A percentile compares a stretch with the other conserved stretches of the same genome.
phyloP scores from a whole-genome alignment of 2,888 invertebrate species.

The Ophioninae sp. region DNA sequence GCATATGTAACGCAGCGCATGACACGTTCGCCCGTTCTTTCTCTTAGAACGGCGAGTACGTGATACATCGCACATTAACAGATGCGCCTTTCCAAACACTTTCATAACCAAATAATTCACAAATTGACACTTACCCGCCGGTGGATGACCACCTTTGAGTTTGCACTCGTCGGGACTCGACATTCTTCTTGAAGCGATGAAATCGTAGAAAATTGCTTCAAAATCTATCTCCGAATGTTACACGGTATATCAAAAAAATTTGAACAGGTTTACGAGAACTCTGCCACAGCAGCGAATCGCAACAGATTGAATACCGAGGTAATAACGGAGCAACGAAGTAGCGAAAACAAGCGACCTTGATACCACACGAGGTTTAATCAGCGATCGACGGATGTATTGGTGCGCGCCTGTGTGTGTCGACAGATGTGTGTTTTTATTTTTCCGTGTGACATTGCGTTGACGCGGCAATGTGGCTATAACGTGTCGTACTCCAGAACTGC shows the following conservation, averaged over 20 bases:
- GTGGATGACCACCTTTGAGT: slow-evolving; percentile 93
- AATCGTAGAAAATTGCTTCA: background rate
- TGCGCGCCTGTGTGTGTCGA: background rate
- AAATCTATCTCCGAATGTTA: background rate
- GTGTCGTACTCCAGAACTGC: background rate
- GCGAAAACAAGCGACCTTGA: slow-evolving; percentile 13
- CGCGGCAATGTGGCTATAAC: background rate
- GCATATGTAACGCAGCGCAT: background rate
- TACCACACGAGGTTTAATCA: slow-evolving; percentile 2
- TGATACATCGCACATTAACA: slow-evolving; percentile 20
- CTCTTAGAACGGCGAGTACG: background rate
- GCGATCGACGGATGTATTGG: background rate
- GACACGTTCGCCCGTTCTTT: background rate
- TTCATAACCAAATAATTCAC: slow-evolving; percentile 41
- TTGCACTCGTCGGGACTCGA: slow-evolving; percentile 87
- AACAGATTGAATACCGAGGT: slow-evolving; percentile 41
- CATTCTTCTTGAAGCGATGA: slow-evolving; percentile 74
- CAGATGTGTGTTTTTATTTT: background rate
- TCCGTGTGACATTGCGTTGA: background rate
- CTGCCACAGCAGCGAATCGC: slow-evolving; percentile 30
- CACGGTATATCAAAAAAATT: slow-evolving; percentile 44
- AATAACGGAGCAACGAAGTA: slow-evolving; percentile 16
- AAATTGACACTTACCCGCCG: slow-evolving; percentile 87
- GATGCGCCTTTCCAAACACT: slow-evolving; percentile 49
- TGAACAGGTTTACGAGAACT: slow-evolving; percentile 27